phyloP scores from a whole-genome alignment of 2,888 invertebrate genomes.

The Tinea pellionella region DNA sequence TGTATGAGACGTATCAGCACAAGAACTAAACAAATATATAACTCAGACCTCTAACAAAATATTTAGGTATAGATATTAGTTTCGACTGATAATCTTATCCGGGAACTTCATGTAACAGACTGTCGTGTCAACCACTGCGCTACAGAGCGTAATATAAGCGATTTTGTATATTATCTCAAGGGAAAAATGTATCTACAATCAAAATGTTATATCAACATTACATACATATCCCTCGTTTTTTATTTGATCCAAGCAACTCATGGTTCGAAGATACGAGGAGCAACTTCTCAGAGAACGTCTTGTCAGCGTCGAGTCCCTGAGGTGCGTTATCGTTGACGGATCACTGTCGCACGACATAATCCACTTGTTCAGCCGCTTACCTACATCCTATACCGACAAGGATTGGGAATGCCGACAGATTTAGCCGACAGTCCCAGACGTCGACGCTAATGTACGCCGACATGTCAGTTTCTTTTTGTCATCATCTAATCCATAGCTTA shows the following conservation, averaged over 20 bases:
- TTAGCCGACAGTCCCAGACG: conserved; percentile 28
- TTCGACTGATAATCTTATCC: too few relatives aligned
- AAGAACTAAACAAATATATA: too few relatives aligned
- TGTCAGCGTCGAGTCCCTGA: conserved; percentile 45
- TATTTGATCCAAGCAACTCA: background rate
- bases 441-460: conserved; percentile 26
- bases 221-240: background rate
- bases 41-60: too few relatives aligned
- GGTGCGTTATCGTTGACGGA: conserved; percentile 62
- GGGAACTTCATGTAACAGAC: too few relatives aligned
- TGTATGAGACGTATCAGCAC: too few relatives aligned
- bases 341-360: conserved; percentile 57
- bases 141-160: too few relatives aligned
- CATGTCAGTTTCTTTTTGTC: conserved; percentile 48
- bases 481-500: conserved; percentile 58
- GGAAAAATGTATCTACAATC: too few relatives aligned
- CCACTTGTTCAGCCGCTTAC: conserved; percentile 47
- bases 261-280: background rate
- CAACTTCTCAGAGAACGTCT: conserved; percentile 33
- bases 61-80: too few relatives aligned
- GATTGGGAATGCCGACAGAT: conserved; percentile 20
- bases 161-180: too few relatives aligned
- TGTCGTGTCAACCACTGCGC: too few relatives aligned
- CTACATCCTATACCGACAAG: conserved; percentile 27
- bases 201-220: background rate